phyloP scores from a whole-genome alignment of 2,888 invertebrate genomes.

The Andrena marginata region DNA sequence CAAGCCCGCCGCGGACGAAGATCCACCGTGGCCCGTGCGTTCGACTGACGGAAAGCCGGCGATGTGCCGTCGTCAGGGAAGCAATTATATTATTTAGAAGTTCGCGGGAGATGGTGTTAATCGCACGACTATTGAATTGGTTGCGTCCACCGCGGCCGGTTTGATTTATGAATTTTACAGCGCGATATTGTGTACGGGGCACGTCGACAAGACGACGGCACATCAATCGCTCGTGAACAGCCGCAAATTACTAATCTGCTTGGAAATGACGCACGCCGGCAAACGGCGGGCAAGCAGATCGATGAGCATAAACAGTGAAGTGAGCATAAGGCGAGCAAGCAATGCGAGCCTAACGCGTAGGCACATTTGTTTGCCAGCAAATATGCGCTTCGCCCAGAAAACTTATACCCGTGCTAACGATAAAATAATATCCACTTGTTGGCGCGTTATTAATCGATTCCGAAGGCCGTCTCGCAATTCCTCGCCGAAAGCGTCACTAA shows the following conservation, averaged over 20 bases:
- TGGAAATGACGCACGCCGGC: slow-evolving; percentile 63
- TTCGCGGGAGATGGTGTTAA: not conserved
- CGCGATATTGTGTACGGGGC: not conserved
- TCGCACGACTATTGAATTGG: not conserved
- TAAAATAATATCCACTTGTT: slow-evolving; percentile 25
- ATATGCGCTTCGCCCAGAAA: slow-evolving; percentile 55
- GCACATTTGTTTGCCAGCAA: slow-evolving; percentile 59
- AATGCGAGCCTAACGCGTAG: slow-evolving; percentile 50
- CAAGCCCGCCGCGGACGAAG: slow-evolving; percentile 1
- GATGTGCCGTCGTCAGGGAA: not conserved
- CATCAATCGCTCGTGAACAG: slow-evolving; percentile 46
- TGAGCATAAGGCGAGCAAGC: slow-evolving; percentile 60
- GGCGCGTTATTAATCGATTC: slow-evolving; percentile 7
- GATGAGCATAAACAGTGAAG: slow-evolving; percentile 66
- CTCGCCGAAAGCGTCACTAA: slow-evolving; percentile 16
- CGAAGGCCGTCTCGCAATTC: not conserved
- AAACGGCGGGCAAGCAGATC: slow-evolving; percentile 62
- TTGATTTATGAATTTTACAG: not conserved
- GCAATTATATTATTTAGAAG: not conserved
- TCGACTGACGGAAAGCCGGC: not conserved
- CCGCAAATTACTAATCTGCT: slow-evolving; percentile 66
- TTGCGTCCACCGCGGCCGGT: not conserved
- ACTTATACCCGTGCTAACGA: slow-evolving; percentile 40
- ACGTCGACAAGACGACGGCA: slow-evolving; percentile 8
- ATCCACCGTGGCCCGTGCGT: not conserved